Conservation (phyloP, 2,797 vertebrate genomes). For the Lycodopsis pacificus region DNA sequence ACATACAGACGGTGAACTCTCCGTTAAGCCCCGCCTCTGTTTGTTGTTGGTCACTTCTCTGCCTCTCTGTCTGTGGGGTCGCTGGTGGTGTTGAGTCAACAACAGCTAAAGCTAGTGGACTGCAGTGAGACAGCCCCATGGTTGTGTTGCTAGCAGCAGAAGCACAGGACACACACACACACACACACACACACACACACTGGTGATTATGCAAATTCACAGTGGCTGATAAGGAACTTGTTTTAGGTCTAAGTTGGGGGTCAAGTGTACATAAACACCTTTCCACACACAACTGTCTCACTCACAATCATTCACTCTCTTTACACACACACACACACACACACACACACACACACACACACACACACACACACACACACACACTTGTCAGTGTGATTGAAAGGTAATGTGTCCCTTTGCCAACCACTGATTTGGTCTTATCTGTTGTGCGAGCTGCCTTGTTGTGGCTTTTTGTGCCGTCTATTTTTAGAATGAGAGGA, state of each 20-base stretch:
- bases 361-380: constrained; percentile 10
- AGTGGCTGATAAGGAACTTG: too few relatives aligned
- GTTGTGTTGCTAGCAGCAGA: constrained; percentile 78
- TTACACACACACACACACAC: not conserved
- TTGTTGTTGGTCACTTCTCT: constrained; percentile 32
- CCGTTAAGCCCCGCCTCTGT: constrained; percentile 5
- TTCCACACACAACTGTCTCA: too few relatives aligned
- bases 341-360: not conserved
- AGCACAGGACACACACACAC: constrained; percentile 45
- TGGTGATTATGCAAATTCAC: too few relatives aligned
- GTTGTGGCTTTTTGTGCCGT: constrained; percentile 71
- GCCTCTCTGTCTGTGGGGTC: constrained; percentile 11
- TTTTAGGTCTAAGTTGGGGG: too few relatives aligned
- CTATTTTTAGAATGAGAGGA: constrained; percentile 83
- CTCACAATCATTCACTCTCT: too few relatives aligned
- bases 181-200: not conserved
- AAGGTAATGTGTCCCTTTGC: constrained; percentile 36
- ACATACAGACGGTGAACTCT: not conserved
- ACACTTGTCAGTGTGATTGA: constrained; percentile 26
- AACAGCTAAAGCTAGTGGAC: constrained; percentile 56
- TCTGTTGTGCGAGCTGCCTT: constrained; percentile 72
- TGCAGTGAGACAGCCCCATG: constrained; percentile 51
- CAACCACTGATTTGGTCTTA: constrained; percentile 74
- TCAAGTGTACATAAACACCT: too few relatives aligned
- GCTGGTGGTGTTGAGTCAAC: constrained; percentile 75